Evolutionary conservation across 1,140 invertebrate genomes (phyloP).

Genomic region (Euborellia annulipes): DNA sequence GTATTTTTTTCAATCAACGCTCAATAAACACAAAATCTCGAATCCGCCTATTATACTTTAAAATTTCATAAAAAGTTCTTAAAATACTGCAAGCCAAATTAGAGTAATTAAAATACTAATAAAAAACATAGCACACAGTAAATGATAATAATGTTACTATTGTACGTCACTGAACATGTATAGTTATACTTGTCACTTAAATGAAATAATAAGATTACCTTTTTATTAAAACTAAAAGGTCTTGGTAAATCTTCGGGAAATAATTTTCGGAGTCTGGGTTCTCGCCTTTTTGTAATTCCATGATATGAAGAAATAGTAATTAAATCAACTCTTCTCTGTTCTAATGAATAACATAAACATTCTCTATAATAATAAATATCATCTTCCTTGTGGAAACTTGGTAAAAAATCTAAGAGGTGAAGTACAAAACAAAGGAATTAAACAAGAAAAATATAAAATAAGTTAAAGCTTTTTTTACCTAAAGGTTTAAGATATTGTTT

Average conservation of each 20-base stretch:
- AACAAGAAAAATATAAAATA: neutral
- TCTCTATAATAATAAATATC: conserved; percentile 79
- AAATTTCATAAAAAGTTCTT: neutral
- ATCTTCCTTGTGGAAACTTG: conserved; percentile 31
- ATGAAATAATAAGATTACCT: conserved; percentile 39
- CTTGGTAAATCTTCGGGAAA: conserved; percentile 54
- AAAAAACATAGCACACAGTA: neutral
- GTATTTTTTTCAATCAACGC: too few species aligned
- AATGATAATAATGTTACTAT: neutral
- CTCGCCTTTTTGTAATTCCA: conserved; percentile 51
- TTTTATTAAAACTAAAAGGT: conserved; percentile 54
- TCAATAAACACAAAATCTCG: too few species aligned
- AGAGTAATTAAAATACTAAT: neutral
- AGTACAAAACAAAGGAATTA: neutral
- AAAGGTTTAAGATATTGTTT: conserved; percentile 27
- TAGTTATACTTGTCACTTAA: neutral
- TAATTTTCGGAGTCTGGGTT: conserved; percentile 53
- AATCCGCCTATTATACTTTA: neutral
- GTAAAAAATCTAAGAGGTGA: conserved; percentile 6
- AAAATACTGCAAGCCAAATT: neutral
- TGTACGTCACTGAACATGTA: neutral
- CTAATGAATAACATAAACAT: conserved; percentile 62
- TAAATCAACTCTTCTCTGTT: conserved; percentile 68
- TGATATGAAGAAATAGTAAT: conserved; percentile 75
- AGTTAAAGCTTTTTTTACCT: conserved; percentile 4